Evolutionary conservation across 2,113 vertebrate species (phyloP), one percentile per base, ranked within the genome.

Genomic region (Amphilophus citrinellus): DNA sequence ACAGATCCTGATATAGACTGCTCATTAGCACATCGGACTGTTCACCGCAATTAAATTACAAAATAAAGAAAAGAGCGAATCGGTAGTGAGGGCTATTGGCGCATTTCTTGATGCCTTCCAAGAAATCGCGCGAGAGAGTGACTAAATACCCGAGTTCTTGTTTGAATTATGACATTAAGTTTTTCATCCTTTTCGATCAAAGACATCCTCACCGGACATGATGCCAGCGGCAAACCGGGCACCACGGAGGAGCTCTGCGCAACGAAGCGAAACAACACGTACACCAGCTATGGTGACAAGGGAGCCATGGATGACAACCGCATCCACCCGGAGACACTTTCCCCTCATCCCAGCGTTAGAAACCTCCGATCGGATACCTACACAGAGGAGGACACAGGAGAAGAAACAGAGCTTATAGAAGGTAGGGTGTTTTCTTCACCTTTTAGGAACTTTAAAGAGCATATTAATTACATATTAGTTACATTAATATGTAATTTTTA

Each of bases 101-200:
- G 44, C 22, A 79, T 84, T 50, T 88, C 81, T 93, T 80, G 53
- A 94, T 92, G 91, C 82, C 81, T 84, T 68, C 77, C n/a, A 18
- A 77, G 68, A 76, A 75, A 35, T 53, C 76, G 5, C 73, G 61
- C 1, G 32, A 6, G 42, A 50, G 76, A 32, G 32, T 61, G 66
- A 76, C 76, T 56, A 30, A 30, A 60, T 5, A 66, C 61, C 56
- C 24, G 35, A 18, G 42, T 37, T 79, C 3, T 58, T 58, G 13
- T 68, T 77, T 59, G 17, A 76, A 80, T 61, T 88, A 96, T 97
- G 96, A 94, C 95, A 44, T 89, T 91, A 66, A 93, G 86, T 76
- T 92, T 91, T 79, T 95, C 94, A 47, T 91, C 95, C 7, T 97
- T 97, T 87, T 95, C 93, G 1, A 96, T 97, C 79, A 90, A 95